Conservation (phyloP, 2,797 vertebrate genomes). For the Dendrocincla tyrannina region DNA sequence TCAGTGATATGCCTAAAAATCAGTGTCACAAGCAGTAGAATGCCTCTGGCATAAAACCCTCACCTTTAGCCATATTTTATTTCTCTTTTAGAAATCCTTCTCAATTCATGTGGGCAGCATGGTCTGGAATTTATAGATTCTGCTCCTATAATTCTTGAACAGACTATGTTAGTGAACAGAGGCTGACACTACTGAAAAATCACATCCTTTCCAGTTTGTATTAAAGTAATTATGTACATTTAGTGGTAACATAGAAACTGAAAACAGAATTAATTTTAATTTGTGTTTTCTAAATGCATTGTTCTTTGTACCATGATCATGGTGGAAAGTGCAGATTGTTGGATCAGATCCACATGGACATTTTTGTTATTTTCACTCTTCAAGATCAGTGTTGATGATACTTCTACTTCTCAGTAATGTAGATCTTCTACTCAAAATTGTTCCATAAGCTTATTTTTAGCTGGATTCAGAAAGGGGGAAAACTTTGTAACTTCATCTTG, state of each 20-base stretch:
- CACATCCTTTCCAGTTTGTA: background rate
- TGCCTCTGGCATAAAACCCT: background rate
- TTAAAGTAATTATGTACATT: background rate
- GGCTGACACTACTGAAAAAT: background rate
- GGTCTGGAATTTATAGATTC: background rate
- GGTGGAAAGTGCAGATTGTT: background rate
- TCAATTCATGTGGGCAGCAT: background rate
- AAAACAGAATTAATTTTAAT: background rate
- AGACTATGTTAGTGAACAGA: background rate
- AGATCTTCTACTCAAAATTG: background rate
- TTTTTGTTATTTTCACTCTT: background rate
- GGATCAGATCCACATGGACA: background rate
- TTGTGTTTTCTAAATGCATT: background rate
- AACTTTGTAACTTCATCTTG: background rate
- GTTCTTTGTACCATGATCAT: background rate
- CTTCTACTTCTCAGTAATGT: background rate
- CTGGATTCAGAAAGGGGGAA: background rate
- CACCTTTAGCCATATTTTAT: background rate
- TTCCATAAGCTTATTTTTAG: background rate
- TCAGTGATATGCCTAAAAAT: background rate
- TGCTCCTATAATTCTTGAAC: background rate
- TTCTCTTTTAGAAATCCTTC: background rate
- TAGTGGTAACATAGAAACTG: background rate
- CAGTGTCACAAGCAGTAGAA: background rate
- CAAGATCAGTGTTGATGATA: background rate